Evolutionary conservation across 2,113 vertebrate genomes (phyloP).

Genomic region (Columba janthina): DNA sequence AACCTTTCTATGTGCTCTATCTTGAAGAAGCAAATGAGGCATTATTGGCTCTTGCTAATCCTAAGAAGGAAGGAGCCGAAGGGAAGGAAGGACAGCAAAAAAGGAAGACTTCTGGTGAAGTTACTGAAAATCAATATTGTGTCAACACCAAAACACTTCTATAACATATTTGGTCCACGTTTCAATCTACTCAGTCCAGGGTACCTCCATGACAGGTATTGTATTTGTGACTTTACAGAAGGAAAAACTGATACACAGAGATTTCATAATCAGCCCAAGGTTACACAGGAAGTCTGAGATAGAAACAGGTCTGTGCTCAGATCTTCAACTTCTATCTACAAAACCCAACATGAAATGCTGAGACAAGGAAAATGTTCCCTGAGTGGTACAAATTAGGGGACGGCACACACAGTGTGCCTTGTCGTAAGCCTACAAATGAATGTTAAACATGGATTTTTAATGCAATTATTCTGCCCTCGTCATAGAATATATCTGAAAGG

Average conservation of each 20-base stretch:
- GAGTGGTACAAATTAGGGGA: constrained; percentile 19
- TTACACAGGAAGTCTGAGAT: neutral
- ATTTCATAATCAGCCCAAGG: neutral
- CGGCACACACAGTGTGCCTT: neutral
- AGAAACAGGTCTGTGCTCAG: neutral
- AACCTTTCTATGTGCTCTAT: neutral
- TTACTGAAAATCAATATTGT: neutral
- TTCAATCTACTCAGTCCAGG: neutral
- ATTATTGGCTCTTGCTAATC: neutral
- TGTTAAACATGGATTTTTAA: constrained; percentile 28
- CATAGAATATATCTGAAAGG: neutral
- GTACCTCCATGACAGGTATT: neutral
- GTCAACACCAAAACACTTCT: neutral
- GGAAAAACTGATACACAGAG: neutral
- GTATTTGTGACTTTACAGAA: neutral
- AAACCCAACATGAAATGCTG: neutral
- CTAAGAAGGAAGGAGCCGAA: neutral
- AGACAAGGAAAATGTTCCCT: neutral
- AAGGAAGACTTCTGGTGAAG: neutral
- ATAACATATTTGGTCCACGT: neutral
- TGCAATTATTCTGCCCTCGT: constrained; percentile 37
- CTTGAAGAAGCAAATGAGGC: neutral
- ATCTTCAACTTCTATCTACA: neutral
- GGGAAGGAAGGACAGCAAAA: neutral
- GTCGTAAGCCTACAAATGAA: neutral